Evolutionary conservation across 2,113 vertebrate species (phyloP).

Genomic region (Pelmatolapia mariae): DNA sequence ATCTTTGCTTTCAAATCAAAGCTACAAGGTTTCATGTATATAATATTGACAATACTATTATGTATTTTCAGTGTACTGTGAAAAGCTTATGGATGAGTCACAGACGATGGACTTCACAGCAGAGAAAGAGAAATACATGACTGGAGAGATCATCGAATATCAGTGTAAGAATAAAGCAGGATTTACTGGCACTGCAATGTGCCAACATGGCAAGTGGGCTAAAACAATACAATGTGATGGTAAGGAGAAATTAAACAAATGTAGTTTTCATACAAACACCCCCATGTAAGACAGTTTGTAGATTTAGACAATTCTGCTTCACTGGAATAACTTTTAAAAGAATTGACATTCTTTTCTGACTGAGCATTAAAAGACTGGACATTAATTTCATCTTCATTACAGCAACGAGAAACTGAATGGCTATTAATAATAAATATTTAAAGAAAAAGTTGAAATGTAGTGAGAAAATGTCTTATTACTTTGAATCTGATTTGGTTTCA

Average conservation of each 20-base stretch:
- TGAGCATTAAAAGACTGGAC: too few relatives aligned
- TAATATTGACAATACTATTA: too few relatives aligned
- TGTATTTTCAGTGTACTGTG: too few relatives aligned
- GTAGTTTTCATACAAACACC: background rate
- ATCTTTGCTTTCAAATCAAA: too few relatives aligned
- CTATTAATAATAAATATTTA: too few relatives aligned
- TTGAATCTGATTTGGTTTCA: background rate
- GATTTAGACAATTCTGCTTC: too few relatives aligned
- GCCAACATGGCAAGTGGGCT: background rate
- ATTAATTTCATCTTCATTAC: slow-evolving; percentile 75
- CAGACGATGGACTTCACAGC: background rate
- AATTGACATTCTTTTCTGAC: too few relatives aligned
- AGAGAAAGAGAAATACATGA: background rate
- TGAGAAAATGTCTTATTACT: too few relatives aligned
- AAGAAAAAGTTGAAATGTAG: too few relatives aligned
- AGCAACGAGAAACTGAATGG: background rate
- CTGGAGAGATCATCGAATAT: background rate
- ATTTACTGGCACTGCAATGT: background rate
- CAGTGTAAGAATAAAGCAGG: background rate
- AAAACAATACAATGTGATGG: background rate
- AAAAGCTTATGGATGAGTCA: background rate
- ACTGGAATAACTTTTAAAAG: too few relatives aligned
- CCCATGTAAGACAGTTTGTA: too few relatives aligned
- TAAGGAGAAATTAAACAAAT: background rate
- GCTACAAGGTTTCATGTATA: too few relatives aligned